phyloP scores from a whole-genome alignment of 2,888 invertebrate genomes.

The Napeogenes sylphis region DNA sequence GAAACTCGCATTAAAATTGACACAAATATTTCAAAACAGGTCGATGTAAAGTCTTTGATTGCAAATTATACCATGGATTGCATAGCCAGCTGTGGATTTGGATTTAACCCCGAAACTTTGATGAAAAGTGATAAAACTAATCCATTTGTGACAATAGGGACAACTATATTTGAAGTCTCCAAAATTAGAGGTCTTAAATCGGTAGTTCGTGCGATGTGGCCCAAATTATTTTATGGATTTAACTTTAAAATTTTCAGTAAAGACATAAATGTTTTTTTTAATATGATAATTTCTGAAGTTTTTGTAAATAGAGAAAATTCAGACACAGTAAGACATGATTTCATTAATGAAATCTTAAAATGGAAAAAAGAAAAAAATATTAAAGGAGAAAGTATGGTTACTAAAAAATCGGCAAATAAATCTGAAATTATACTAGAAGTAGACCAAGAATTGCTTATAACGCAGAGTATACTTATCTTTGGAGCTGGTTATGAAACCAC shows the following conservation, averaged over 20 bases:
- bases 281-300: constrained; percentile 37
- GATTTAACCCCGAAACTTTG: not conserved
- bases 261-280: constrained; percentile 40
- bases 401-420: constrained; percentile 29
- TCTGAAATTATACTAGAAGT: constrained; percentile 36
- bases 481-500: constrained; percentile 53
- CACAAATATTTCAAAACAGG: constrained; percentile 21
- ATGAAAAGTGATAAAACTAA: not conserved
- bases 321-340: constrained; percentile 44
- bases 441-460: constrained; percentile 61
- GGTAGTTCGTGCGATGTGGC: constrained; percentile 42
- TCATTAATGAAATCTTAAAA: constrained; percentile 47
- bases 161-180: not conserved
- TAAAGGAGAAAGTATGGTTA: constrained; percentile 46
- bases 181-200: not conserved
- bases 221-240: constrained; percentile 44
- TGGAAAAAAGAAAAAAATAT: constrained; percentile 41
- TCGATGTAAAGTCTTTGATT: constrained; percentile 42
- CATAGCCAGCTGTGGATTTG: not conserved
- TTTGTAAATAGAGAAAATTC: constrained; percentile 41
- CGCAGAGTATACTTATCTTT: constrained; percentile 73
- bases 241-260: constrained; percentile 40
- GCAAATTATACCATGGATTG: constrained; percentile 41
- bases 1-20: constrained; percentile 44
- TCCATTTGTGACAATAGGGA: not conserved